A percentile compares a stretch with the other conserved stretches of the same genome.
Conservation (phyloP, 1,140 invertebrate species). For the Cotesia glomerata region DNA sequence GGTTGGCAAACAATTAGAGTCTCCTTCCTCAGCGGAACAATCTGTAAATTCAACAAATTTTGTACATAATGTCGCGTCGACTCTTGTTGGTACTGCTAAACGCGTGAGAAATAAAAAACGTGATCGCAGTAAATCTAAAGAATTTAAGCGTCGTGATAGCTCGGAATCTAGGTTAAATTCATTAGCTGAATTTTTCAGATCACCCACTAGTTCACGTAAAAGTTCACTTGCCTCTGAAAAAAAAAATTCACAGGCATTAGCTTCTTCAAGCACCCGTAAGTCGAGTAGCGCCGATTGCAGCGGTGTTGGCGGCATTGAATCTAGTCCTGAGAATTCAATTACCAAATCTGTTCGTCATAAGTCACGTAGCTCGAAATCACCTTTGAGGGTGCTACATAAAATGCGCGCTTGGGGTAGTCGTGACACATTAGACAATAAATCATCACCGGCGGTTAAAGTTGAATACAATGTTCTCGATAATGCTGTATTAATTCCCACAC, state of each 20-base stretch:
- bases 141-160: conserved; percentile 54
- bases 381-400: conserved; percentile 53
- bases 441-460: conserved; percentile 40
- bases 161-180: conserved; percentile 56
- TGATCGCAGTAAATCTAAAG: conserved; percentile 59
- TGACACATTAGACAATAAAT: conserved; percentile 51
- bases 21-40: conserved; percentile 18
- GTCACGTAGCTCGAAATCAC: conserved; percentile 57
- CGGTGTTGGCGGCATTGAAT: conserved; percentile 50
- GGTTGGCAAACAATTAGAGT: background rate
- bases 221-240: conserved; percentile 45
- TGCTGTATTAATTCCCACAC: conserved; percentile 40
- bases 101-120: conserved; percentile 55
- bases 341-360: conserved; percentile 46
- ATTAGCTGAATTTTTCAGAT: conserved; percentile 59
- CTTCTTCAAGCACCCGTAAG: too few relatives aligned
- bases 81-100: conserved; percentile 49
- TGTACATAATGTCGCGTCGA: conserved; percentile 49
- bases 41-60: conserved; percentile 42
- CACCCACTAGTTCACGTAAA: conserved; percentile 59
- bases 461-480: conserved; percentile 50
- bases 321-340: conserved; percentile 54
- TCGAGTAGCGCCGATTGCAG: conserved; percentile 42
- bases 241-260: background rate
- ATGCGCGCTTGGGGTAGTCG: conserved; percentile 56